Base-by-base conservation (phyloP, 2,888 invertebrate species). In the Steinernema carpocapsae region DNA sequence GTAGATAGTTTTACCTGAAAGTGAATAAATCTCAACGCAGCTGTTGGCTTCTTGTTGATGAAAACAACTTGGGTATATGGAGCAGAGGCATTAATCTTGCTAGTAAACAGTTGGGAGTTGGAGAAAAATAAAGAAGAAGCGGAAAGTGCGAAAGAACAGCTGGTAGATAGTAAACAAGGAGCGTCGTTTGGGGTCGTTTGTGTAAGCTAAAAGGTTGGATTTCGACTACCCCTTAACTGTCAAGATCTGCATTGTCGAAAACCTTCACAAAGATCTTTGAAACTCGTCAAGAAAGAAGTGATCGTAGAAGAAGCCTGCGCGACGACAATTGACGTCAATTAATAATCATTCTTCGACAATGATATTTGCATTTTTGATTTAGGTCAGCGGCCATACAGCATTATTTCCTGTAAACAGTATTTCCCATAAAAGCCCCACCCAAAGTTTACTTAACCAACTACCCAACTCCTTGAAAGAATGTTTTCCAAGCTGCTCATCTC, bases 1-100 rank as follows among this genome's bases (percentile, higher is more conserved):
- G 64, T 64, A 64, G 64, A 64, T 64, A 12, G 64, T 64, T 48
- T 48, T 48, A 48, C 3, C 37, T 22, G 22, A 3, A 24, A 52
- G 24, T 12, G 52, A 12, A 52, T 52, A 52, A 52, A 52, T 52
- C 52, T 22, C 12, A 52, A 52, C 19, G 24, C 52, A 52, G 52
- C 52, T 52, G 52, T 12, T 22, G 52, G 17, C 48, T n/a, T 24
- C 19, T 12, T 24, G 52, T 37, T 37, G 37, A 10, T n/a, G 37
- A 37, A 37, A 37, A 10, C 3, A 37, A 37, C 37, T 37, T 37
- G 37, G 37, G 37, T 37, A 37, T 37, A 6, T 37, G 37, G 37
- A 37, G 3, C 4, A 10, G 37, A 37, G 10, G 37, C 37, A 48
- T 48, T 7, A 48, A 48, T 48, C 48, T 48, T 48, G 48, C 48